Base-by-base conservation (phyloP, 2,888 invertebrate genomes). In the Drosophila trichaetosa region DNA sequence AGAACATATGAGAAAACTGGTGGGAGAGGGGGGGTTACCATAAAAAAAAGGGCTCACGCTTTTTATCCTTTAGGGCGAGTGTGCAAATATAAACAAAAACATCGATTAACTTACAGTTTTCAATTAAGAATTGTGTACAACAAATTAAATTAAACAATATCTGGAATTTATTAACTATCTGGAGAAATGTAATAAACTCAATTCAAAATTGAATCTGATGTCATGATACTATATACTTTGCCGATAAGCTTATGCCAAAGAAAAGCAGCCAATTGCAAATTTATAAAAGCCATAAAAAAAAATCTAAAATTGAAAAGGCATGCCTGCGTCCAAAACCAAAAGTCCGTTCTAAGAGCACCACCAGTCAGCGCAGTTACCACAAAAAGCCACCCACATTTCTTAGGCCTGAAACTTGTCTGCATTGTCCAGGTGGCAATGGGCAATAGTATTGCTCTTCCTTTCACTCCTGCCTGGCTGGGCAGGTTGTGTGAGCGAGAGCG, bases 371-470 rank as follows among this genome's bases (percentile, higher is more conserved):
- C 51, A 36, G 11, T 48, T 34, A 31, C 27, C 34, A 18, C n/a
- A 36, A 27, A 36, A 62, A 79, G 52, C 76, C 71, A 67, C 66
- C 66, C 80, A 80, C 63, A 46, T 24, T 21, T 46, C 16, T 46
- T 36, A 69, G 57, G 51, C 40, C 56, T 48, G 52, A 13, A 65
- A 75, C 52, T 67, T 64, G 63, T 72, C 57, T 46, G 60, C 27
- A 42, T 38, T 52, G 57, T 21, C 78, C 80, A 80, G 78, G 80
- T 80, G 80, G 72, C 72, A 62, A 42, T 36, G 72, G 34, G 21
- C n/a, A 59, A 33, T 51, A 21, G 31, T 70, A 42, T 56, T 73
- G 73, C 34, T 34, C 51, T 29, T 33, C 52, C 57, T 33, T 29
- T 76, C 46, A 53, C 24, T 11, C 57, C n/a, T 34, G 24, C 24